Percentiles rank a stretch among this genome's conserved stretches.
Conservation (phyloP, 2,888 invertebrate genomes). For the Acanthosepion esculentum region DNA sequence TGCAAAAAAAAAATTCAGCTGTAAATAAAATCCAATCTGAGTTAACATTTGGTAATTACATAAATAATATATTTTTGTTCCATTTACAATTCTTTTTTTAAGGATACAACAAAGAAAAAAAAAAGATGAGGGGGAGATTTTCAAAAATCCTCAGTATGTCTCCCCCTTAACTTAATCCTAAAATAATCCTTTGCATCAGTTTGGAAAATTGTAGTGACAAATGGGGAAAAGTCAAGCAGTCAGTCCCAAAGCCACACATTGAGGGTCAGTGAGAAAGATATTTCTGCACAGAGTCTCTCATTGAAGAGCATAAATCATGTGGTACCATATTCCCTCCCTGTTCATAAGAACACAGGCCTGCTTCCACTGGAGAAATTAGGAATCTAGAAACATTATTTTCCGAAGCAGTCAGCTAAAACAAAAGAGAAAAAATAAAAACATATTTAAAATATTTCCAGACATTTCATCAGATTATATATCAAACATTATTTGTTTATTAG, state of each 20-base stretch:
- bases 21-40: neutral
- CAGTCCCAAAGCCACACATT: neutral
- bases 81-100: neutral
- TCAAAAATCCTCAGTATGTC: neutral
- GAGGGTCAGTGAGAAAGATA: neutral
- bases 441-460: too few relatives aligned
- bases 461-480: too few relatives aligned
- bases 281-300: neutral
- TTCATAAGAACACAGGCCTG: constrained; percentile 24
- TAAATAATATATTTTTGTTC: neutral
- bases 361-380: neutral
- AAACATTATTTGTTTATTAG: too few relatives aligned
- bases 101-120: neutral
- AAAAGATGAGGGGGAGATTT: neutral
- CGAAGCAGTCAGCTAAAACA: neutral
- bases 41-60: neutral
- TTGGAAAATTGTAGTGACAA: neutral
- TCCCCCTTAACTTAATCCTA: neutral
- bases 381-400: neutral
- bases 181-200: neutral
- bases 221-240: neutral
- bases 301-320: neutral
- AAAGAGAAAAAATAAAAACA: neutral
- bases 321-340: neutral
- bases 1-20: neutral